phyloP scores from a whole-genome alignment of 2,888 invertebrate species.

The Cheiracanthium punctorium region DNA sequence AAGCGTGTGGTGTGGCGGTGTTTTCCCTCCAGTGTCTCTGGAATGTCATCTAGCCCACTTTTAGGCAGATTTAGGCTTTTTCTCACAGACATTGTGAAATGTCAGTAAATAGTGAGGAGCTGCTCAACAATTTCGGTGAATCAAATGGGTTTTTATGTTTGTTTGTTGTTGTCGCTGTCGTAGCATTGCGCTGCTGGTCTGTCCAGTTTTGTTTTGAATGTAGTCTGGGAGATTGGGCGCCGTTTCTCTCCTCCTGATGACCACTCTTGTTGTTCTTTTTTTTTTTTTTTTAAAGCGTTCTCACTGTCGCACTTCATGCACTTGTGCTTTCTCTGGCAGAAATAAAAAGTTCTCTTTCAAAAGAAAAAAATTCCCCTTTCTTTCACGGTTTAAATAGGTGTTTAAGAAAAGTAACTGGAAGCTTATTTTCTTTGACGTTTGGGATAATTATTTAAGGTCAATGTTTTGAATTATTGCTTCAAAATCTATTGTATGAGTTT shows the following conservation, averaged over 20 bases:
- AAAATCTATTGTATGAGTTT: no score
- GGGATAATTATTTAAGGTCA: no score
- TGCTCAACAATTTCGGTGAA: not conserved
- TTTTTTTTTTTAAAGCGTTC: conserved; percentile 23
- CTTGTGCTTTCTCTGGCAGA: conserved; percentile 7
- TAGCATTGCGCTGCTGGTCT: not conserved
- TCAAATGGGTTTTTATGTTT: not conserved
- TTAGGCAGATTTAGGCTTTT: not conserved
- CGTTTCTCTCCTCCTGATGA: conserved; percentile 12
- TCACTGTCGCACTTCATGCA: conserved; percentile 37
- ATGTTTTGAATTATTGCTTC: no score
- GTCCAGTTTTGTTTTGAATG: not conserved
- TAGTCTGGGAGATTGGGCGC: conserved; percentile 39
- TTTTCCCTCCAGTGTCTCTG: not conserved
- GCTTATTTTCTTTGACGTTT: no score
- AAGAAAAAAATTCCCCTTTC: no score
- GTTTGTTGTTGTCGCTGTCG: conserved; percentile 8
- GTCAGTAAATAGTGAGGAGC: not conserved
- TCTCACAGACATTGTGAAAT: not conserved
- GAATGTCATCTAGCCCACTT: conserved; percentile 33
- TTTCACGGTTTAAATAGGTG: no score
- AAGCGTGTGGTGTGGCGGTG: not conserved
- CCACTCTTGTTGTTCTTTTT: conserved; percentile 12
- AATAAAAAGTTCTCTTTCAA: not conserved
- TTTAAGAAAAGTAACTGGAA: no score